phyloP scores from a whole-genome alignment of 2,797 vertebrate genomes.

The Xenentodon cancila region DNA sequence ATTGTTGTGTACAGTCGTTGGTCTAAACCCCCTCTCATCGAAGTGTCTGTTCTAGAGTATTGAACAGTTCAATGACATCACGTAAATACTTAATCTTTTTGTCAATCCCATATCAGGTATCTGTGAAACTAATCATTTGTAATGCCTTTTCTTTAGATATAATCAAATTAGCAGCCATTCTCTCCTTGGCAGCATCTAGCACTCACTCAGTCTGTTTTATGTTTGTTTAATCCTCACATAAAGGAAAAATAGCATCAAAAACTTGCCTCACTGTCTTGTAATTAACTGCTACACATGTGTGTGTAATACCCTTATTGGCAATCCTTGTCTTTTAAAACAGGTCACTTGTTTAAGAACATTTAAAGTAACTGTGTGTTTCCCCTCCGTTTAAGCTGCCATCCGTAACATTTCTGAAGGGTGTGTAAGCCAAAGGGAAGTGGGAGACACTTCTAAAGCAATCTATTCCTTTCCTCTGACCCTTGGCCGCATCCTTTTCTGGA shows the following conservation, averaged over 20 bases:
- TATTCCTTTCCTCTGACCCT: constrained; percentile 53
- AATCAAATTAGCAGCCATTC: not conserved
- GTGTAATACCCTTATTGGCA: constrained; percentile 10
- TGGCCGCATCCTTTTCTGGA: constrained; percentile 39
- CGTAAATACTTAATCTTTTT: not conserved
- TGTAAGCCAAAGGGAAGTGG: constrained; percentile 34
- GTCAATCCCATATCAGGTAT: not conserved
- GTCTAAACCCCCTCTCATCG: too few relatives aligned
- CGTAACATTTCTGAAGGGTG: constrained; percentile 22
- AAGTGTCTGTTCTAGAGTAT: not conserved
- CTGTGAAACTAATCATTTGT: not conserved
- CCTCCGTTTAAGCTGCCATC: constrained; percentile 17
- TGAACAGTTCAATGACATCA: constrained; percentile 2
- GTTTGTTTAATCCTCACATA: not conserved
- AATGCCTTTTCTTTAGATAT: not conserved
- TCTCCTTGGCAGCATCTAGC: not conserved
- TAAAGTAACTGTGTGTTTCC: constrained; percentile 26
- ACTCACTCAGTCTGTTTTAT: not conserved
- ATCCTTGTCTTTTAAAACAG: constrained; percentile 7
- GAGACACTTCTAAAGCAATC: constrained; percentile 38
- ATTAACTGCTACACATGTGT: too few relatives aligned
- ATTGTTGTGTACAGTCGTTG: too few relatives aligned
- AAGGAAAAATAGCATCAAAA: too few relatives aligned
- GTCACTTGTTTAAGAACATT: constrained; percentile 12
- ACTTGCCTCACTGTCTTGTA: too few relatives aligned